Base-by-base conservation (phyloP, 2,797 vertebrate genomes). In the Novumbra hubbsi region DNA sequence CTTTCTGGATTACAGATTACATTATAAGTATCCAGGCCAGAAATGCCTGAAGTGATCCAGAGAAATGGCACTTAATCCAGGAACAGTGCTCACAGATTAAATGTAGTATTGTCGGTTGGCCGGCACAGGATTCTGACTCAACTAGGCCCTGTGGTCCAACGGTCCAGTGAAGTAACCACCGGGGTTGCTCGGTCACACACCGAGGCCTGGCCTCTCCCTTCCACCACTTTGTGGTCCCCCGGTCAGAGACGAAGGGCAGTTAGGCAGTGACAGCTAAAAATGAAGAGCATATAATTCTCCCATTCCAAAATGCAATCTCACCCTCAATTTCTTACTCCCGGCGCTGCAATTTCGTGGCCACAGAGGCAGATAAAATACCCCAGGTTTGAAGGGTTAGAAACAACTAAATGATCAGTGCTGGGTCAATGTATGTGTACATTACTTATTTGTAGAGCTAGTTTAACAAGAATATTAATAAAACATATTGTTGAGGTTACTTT, bases 131-230 rank as follows among this genome's bases (percentile, higher is more conserved):
- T 85, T 81, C 93, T 92, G 91, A 91, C 91, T 86, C 75, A 84
- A 89, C 76, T 81, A 89, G 87, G 89, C 90, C 84, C 82, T 86
- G 77, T 45, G 75, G 90, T 86, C 87, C 85, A 87, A 83, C 78
- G 88, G 90, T 89, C 90, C 86, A 88, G 79, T 86, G 83, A 81
- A 75, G 77, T 30, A 85, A 89, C 88, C 88, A 84, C 89, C 84
- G 86, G 87, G 67, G 78, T 86, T 24, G 55, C 55, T 60, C 55
- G 24, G 55, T 90, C 85, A 82, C 86, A 88, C 89, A 90, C 84
- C 86, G 89, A 91, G 88, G 88, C 91, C 90, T 91, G 89, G 91
- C 91, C 92, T 90, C 91, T 90, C 90, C 92, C 90, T 92, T 83
- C 85, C 86, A 91, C 91, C 92, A 86, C 91, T 86, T 83, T 90